Base-by-base conservation (phyloP, 2,888 invertebrate genomes). In the Caenorhabditis parvicauda region DNA sequence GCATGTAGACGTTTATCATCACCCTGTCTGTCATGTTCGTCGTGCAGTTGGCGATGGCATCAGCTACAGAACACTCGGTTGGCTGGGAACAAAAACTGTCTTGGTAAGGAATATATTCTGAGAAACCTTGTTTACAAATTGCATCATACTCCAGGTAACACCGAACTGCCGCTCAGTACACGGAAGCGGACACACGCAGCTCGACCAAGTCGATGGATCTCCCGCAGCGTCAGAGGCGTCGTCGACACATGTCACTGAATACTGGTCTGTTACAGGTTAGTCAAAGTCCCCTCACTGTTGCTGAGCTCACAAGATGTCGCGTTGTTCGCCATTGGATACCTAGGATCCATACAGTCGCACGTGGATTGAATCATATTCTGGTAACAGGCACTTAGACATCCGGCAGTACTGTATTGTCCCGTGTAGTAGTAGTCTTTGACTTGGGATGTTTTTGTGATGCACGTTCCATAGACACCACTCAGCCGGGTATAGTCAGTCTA, bases 321-420 rank as follows among this genome's bases (percentile, higher is more conserved):
- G 2, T 52, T 56, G 21, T 38, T 37, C 7, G 64, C 63, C 48
- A 52, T 52, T 0, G 66, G 69, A 24, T 74, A 74, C 17, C 74
- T 48, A 0, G 74, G 74, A 38, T 74, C 74, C 70, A 71, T 71
- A 41, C 74, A 74, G 5, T 42, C 58, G 39, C 74, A 74, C 1
- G 39, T 45, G 25, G 47, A 7, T 22, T 52, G 22, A 9, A 73
- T 64, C 32, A 48, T 47, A 28, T 67, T 64, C 57, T 74, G 74
- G 28, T 74, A 74, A 46, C 74, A 74, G 4, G 71, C 67, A n/a
- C 72, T 59, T 7, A 71, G 51, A 39, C 74, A 74, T 5, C 70
- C 72, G 56, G 70, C 71, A 12, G 67, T 62, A 2, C 64, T 64
- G 49, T 74, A 74, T 0, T 57, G 41, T 32, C 72, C 70, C 3